Base-by-base conservation (phyloP, 2,888 invertebrate species). In the Hedychridium roseum region DNA sequence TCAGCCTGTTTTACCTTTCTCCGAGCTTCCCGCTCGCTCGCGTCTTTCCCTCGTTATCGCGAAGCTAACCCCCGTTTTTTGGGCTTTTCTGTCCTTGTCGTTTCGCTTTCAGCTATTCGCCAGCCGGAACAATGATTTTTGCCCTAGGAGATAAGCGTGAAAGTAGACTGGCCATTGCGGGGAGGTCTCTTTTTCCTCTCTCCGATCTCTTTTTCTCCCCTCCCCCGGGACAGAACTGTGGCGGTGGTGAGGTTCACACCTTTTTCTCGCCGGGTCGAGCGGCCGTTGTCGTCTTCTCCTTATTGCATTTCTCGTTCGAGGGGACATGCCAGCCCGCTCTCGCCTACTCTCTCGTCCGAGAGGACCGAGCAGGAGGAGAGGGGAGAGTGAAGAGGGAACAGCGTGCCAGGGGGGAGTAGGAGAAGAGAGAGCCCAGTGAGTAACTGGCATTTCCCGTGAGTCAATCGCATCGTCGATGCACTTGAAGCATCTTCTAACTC, bases 241-340 rank as follows among this genome's bases (percentile, higher is more conserved):
- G 11, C 49, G 34, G 14, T 39, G 38, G 21, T 35, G 15, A 21
- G 58, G 45, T n/a, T n/a, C 57, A 50, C 54, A 27, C 26, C 21
- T 35, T 21, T 21, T 9, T 9, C 12, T 31, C 36, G 17, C 34
- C 52, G 35, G 27, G 44, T 43, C 41, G 40, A n/a, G 47, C 49
- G 44, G 44, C 20, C 40, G 43, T 32, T 50, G 49, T 54, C 43
- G 43, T 60, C 46, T 52, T 43, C 30, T 57, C 57, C 57, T 64
- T 64, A 51, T 60, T 63, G 62, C 57, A 63, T 63, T 58, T 66
- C 60, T 56, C 57, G 50, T 59, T 50, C 43, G 43, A 45, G 54
- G 45, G 46, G 56, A 57, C 53, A 54, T 62, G 59, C 52, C 59
- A 54, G 50, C 42, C 51, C n/a, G 34, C 21, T 42, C 50, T 55